phyloP scores from a whole-genome alignment of 2,888 invertebrate species.

The Tetheella fluctuosa region DNA sequence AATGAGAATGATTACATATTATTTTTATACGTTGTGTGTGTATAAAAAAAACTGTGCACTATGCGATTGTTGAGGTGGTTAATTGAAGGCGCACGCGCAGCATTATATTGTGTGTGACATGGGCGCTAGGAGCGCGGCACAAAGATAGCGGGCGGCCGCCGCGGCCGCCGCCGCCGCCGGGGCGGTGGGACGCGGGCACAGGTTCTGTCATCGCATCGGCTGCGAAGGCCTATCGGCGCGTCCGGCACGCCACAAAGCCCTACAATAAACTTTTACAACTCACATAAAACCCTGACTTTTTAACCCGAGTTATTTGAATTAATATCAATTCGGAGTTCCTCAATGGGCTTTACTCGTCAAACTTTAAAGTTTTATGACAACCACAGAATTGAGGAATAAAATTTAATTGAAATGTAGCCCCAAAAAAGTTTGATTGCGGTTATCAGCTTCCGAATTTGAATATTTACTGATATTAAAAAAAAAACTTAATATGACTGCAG shows the following conservation, averaged over 20 bases:
- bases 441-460: constrained; percentile 84
- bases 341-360: constrained; percentile 84
- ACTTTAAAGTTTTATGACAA: constrained; percentile 83
- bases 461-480: constrained; percentile 71
- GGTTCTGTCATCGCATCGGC: constrained; percentile 68
- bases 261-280: constrained; percentile 82
- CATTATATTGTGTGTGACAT: constrained; percentile 28
- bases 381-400: constrained; percentile 82
- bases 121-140: constrained; percentile 29
- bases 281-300: constrained; percentile 84
- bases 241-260: constrained; percentile 82
- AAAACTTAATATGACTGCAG: constrained; percentile 23
- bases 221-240: constrained; percentile 75
- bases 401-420: constrained; percentile 83
- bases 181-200: constrained; percentile 45
- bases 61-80: constrained; percentile 35
- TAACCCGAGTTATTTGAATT: constrained; percentile 84
- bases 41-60: constrained; percentile 31
- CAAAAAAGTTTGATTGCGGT: constrained; percentile 81
- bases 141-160: constrained; percentile 39
- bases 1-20: no score
- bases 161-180: constrained; percentile 12
- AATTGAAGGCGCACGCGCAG: constrained; percentile 45
- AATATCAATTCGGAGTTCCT: constrained; percentile 84
- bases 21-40: no score